A percentile compares a stretch with the other conserved stretches of the same genome.
phyloP scores from a whole-genome alignment of 2,113 vertebrate species.

The Capreolus pygargus region DNA sequence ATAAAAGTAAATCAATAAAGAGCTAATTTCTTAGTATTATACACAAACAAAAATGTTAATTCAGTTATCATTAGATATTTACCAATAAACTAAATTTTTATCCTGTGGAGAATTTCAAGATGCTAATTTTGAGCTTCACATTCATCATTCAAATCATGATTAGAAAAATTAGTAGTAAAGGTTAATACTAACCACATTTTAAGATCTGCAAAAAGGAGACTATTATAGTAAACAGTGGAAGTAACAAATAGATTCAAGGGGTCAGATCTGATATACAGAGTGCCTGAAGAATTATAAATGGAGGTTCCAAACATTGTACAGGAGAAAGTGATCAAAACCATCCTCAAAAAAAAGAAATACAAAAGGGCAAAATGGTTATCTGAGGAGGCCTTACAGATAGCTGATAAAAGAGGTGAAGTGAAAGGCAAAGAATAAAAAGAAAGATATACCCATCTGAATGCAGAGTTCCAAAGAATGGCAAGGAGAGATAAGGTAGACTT shows the following conservation, averaged over 20 bases:
- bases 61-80: not conserved
- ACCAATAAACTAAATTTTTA: not conserved
- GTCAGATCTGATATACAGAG: not conserved
- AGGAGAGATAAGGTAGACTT: not conserved
- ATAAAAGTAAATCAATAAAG: not conserved
- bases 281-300: not conserved
- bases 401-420: not conserved
- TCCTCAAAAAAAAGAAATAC: not conserved
- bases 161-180: not conserved
- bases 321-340: not conserved
- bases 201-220: not conserved
- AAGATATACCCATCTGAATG: not conserved
- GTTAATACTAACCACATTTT: not conserved
- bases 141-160: not conserved
- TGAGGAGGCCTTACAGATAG: not conserved
- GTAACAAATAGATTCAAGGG: not conserved
- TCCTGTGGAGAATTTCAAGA: not conserved
- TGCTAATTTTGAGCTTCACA: not conserved
- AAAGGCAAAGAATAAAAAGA: not conserved
- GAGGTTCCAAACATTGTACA: not conserved
- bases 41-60: not conserved
- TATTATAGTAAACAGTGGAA: not conserved
- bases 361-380: not conserved
- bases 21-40: not conserved
- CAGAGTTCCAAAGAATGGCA: not conserved